A percentile compares a stretch with the other conserved stretches of the same genome.
Evolutionary conservation across 2,888 invertebrate species (phyloP).

Genomic region (Bruchidius siliquastri): DNA sequence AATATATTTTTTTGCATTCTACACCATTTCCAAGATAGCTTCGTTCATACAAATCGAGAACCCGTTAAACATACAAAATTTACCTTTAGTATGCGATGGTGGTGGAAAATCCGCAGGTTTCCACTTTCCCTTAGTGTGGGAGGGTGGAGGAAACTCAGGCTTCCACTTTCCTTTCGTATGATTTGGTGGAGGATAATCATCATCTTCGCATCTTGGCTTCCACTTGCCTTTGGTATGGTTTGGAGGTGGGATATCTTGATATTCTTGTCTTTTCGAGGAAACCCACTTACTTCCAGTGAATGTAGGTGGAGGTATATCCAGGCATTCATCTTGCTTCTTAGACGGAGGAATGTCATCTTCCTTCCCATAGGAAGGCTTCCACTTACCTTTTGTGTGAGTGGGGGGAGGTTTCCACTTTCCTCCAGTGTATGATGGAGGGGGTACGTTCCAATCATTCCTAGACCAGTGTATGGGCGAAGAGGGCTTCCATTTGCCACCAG

Average conservation of each 20-base stretch:
- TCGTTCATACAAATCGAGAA: too few species aligned
- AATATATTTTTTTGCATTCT: too few species aligned
- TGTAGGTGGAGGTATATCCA: slow-evolving; percentile 22
- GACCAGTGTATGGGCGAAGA: slow-evolving; percentile 46
- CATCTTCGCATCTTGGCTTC: slow-evolving; percentile 47
- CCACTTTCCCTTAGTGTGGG: slow-evolving; percentile 70
- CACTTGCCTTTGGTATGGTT: slow-evolving; percentile 61
- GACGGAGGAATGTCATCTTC: slow-evolving; percentile 27
- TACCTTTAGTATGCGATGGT: slow-evolving; percentile 57
- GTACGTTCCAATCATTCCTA: slow-evolving; percentile 54
- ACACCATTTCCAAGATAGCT: too few species aligned
- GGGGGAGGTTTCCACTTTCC: slow-evolving; percentile 57
- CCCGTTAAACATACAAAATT: too few species aligned
- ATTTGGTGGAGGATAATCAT: slow-evolving; percentile 18
- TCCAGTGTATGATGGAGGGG: slow-evolving; percentile 54
- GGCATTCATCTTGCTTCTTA: slow-evolving; percentile 17
- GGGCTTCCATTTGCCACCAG: slow-evolving; percentile 71
- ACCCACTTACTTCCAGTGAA: slow-evolving; percentile 61
- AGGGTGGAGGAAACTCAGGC: slow-evolving; percentile 49
- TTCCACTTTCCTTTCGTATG: slow-evolving; percentile 22
- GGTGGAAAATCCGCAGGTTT: slow-evolving; percentile 43
- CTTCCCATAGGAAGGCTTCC: slow-evolving; percentile 42
- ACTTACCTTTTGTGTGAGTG: slow-evolving; percentile 59
- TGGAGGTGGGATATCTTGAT: slow-evolving; percentile 23
- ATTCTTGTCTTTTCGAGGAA: slow-evolving; percentile 24